These are phyloP conservation scores for Muscina levida DNA, from an alignment of 2,888 invertebrate species.

Conservation along the genomic window DNA sequence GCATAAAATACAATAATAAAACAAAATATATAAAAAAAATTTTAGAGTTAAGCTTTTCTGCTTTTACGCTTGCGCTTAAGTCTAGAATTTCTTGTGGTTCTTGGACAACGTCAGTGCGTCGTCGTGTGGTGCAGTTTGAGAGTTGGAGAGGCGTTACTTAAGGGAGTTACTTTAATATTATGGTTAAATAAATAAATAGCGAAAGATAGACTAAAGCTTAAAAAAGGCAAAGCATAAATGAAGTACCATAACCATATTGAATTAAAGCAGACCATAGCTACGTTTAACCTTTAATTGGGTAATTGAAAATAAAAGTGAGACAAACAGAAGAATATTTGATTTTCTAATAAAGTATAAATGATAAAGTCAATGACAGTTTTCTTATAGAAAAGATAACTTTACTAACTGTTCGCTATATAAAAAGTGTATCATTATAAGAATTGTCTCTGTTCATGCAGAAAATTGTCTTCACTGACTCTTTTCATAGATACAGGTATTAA, in stretches of 20 bases:
- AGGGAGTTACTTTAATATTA: slow-evolving; percentile 61
- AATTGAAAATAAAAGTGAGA: not conserved
- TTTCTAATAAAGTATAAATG: no score
- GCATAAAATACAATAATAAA: slow-evolving; percentile 4
- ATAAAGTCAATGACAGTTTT: no score
- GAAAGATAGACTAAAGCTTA: not conserved
- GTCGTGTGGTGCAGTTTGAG: not conserved
- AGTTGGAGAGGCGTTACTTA: slow-evolving; percentile 57
- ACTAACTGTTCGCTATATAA: no score
- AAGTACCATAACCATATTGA: slow-evolving; percentile 5
- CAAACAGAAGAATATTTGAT: no score
- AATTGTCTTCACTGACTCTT: no score
- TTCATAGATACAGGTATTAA: no score
- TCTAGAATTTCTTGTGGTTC: not conserved
- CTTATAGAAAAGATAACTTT: no score
- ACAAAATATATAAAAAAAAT: no score
- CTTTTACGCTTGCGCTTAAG: slow-evolving; percentile 6
- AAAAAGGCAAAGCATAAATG: not conserved
- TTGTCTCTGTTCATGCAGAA: no score
- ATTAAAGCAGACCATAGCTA: slow-evolving; percentile 11
- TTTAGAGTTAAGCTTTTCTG: slow-evolving; percentile 22
- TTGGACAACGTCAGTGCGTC: no score
- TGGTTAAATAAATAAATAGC: slow-evolving; percentile 58
- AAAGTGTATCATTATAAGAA: no score
- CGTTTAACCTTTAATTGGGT: slow-evolving; percentile 53